Conservation (phyloP, 1,140 invertebrate genomes). For the Ylistrum balloti region DNA sequence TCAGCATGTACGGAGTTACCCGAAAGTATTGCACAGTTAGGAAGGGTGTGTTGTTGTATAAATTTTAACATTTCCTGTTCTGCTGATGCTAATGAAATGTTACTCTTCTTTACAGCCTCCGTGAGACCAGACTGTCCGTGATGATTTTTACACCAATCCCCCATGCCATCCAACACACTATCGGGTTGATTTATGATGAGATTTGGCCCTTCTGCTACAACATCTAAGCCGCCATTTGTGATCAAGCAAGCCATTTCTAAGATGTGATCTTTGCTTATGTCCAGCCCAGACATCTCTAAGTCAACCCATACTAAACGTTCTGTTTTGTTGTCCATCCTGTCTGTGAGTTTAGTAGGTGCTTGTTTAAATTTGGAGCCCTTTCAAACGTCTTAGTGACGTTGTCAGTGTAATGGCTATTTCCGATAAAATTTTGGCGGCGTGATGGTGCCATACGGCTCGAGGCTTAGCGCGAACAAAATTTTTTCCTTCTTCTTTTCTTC, state of each 20-base stretch:
- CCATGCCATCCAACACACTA: slow-evolving; percentile 89
- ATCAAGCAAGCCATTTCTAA: slow-evolving; percentile 94
- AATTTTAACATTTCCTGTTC: slow-evolving; percentile 90
- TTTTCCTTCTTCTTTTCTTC: too few species aligned
- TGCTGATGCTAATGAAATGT: slow-evolving; percentile 86
- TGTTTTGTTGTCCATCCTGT: slow-evolving; percentile 50
- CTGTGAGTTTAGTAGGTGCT: not conserved
- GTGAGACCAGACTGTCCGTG: slow-evolving; percentile 89
- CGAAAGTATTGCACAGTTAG: slow-evolving; percentile 89
- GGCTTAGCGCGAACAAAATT: too few species aligned
- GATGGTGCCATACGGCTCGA: too few species aligned
- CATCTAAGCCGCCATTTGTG: slow-evolving; percentile 91
- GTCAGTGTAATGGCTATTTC: too few species aligned
- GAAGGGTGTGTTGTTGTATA: slow-evolving; percentile 87
- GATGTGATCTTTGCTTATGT: slow-evolving; percentile 90
- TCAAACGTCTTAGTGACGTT: too few species aligned
- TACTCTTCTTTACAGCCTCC: slow-evolving; percentile 87
- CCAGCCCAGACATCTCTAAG: slow-evolving; percentile 89
- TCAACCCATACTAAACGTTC: slow-evolving; percentile 70
- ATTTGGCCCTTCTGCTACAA: slow-evolving; percentile 90
- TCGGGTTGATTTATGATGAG: slow-evolving; percentile 92
- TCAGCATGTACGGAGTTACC: slow-evolving; percentile 96
- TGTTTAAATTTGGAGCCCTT: too few species aligned
- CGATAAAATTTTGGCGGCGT: too few species aligned
- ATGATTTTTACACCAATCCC: slow-evolving; percentile 90